phyloP scores from a whole-genome alignment of 2,113 vertebrate genomes.

The Spermophilus dauricus region DNA sequence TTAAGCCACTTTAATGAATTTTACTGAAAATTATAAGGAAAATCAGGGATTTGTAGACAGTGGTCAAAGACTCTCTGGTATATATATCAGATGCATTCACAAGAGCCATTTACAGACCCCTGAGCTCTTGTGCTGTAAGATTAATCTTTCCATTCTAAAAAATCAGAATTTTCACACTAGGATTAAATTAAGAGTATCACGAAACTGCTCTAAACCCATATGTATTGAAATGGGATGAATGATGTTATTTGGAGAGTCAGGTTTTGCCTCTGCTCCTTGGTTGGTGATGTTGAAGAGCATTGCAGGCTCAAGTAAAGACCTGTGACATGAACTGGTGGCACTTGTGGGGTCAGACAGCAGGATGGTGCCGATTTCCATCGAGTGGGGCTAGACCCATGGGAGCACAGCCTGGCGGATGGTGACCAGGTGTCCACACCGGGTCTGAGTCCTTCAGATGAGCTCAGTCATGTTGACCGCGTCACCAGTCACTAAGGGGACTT shows the following conservation, averaged over 20 bases:
- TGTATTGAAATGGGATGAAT: neutral
- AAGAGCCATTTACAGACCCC: neutral
- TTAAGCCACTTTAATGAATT: neutral
- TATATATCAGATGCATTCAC: no score
- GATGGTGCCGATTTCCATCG: fast-evolving
- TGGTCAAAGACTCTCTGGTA: neutral
- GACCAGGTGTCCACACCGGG: neutral
- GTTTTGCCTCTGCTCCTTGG: neutral
- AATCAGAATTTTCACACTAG: neutral
- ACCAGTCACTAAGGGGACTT: neutral
- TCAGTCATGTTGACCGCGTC: neutral
- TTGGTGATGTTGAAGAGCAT: no score
- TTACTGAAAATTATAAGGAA: neutral
- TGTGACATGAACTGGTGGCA: fast-evolving
- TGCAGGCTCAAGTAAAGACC: neutral
- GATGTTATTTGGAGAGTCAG: neutral
- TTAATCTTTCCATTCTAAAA: neutral
- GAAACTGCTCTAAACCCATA: neutral
- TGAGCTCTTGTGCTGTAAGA: neutral
- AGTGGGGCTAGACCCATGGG: fast-evolving
- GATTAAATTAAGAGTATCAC: neutral
- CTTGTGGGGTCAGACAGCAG: fast-evolving
- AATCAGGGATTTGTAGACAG: neutral
- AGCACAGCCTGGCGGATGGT: fast-evolving
- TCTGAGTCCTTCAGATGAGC: neutral